Conservation (phyloP, 2,797 vertebrate genomes). For the Phaenicophaeus curvirostris region DNA sequence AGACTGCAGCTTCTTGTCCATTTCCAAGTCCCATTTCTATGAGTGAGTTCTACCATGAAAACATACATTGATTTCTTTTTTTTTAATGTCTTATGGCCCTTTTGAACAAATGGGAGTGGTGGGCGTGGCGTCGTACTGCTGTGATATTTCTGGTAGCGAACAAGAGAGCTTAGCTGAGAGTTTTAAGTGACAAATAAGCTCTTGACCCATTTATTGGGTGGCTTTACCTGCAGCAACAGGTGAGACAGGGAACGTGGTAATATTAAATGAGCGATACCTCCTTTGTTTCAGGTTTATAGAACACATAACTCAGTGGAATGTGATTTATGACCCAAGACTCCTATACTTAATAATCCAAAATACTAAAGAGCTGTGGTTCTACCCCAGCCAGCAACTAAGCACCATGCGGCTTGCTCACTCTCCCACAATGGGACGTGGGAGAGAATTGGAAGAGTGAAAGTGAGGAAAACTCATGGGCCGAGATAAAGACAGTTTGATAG, state of each 20-base stretch:
- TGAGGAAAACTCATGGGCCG: too few species aligned
- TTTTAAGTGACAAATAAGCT: not conserved
- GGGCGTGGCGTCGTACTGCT: not conserved
- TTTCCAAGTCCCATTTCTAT: constrained; percentile 94
- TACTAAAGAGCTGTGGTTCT: not conserved
- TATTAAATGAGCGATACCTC: not conserved
- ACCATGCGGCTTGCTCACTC: too few species aligned
- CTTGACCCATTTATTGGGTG: not conserved
- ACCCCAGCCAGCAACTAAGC: too few species aligned
- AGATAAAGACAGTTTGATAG: too few species aligned
- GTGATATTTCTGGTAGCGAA: not conserved
- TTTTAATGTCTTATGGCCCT: not conserved
- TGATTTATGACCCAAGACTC: not conserved
- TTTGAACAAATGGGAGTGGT: not conserved
- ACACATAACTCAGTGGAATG: not conserved
- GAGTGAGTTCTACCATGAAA: constrained; percentile 79
- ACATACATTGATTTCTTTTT: not conserved
- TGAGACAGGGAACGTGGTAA: not conserved
- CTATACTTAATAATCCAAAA: not conserved
- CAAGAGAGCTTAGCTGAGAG: fast-evolving
- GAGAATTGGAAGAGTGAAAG: too few species aligned
- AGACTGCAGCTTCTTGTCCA: constrained; percentile 90
- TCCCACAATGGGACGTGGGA: too few species aligned
- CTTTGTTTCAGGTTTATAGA: not conserved
- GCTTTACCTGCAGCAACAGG: not conserved